Evolutionary conservation across 2,888 invertebrate genomes (phyloP).

Genomic region (Steinernema hermaphroditum): DNA sequence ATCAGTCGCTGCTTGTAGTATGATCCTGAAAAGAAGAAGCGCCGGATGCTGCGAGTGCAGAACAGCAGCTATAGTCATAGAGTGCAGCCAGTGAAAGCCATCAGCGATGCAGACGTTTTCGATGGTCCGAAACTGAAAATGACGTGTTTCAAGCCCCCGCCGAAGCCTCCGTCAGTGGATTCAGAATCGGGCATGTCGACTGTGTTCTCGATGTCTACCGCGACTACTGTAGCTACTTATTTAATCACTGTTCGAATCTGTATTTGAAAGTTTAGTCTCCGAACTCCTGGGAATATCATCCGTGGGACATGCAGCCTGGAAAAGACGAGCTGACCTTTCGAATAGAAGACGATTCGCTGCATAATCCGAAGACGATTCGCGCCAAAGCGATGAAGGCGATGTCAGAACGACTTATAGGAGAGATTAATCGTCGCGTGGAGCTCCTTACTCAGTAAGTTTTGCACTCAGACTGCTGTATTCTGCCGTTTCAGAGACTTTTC

Average conservation of each 20-base stretch:
- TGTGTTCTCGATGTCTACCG: constrained; percentile 14
- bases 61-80: neutral
- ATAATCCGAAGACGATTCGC: constrained; percentile 5
- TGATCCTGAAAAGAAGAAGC: neutral
- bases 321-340: constrained; percentile 1
- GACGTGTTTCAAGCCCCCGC: neutral
- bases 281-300: constrained; percentile 11
- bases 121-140: neutral
- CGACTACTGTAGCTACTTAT: neutral
- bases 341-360: constrained; percentile 13
- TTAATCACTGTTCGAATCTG: neutral
- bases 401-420: neutral
- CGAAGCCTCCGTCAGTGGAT: neutral
- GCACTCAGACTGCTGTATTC: neutral
- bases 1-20: too few species aligned
- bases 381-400: neutral
- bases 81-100: neutral
- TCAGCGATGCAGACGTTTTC: neutral
- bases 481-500: neutral
- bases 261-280: neutral
- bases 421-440: neutral
- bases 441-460: neutral
- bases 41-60: neutral
- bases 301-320: constrained; percentile 12
- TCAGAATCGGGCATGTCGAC: constrained; percentile 7